phyloP scores from a whole-genome alignment of 1,140 invertebrate genomes.

The Ips typographus region DNA sequence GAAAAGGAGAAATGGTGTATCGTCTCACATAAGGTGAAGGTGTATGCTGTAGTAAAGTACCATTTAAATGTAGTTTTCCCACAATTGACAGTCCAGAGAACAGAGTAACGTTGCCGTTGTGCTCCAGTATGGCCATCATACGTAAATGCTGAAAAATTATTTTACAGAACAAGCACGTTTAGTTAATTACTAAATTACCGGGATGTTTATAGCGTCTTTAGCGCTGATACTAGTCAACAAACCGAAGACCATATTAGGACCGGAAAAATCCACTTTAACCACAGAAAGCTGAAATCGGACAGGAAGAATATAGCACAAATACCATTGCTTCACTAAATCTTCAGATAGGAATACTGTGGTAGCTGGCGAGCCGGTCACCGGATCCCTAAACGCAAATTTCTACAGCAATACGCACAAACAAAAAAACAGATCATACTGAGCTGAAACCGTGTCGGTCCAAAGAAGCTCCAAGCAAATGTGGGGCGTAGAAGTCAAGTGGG shows the following conservation, averaged over 20 bases:
- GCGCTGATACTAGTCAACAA: constrained; percentile 70
- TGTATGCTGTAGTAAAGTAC: constrained; percentile 63
- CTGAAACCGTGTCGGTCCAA: constrained; percentile 72
- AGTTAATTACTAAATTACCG: constrained; percentile 54
- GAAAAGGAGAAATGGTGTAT: constrained; percentile 63
- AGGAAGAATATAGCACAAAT: constrained; percentile 78
- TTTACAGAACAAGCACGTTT: no score
- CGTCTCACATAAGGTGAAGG: constrained; percentile 60
- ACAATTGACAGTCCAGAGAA: constrained; percentile 80
- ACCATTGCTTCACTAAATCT: constrained; percentile 81
- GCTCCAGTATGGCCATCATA: constrained; percentile 81
- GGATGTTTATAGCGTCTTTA: constrained; percentile 79
- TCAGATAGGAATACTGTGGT: constrained; percentile 78
- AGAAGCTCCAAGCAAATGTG: constrained; percentile 85
- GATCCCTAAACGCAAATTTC: constrained; percentile 50
- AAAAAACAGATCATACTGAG: constrained; percentile 34
- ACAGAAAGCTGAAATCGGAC: constrained; percentile 68
- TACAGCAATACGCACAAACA: neutral
- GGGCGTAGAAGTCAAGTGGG: constrained; percentile 58
- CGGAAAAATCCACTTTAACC: constrained; percentile 74
- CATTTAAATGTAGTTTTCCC: constrained; percentile 82
- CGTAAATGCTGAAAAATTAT: constrained; percentile 60
- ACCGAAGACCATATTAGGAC: constrained; percentile 73
- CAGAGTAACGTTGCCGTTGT: constrained; percentile 74
- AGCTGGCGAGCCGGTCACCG: constrained; percentile 57